phyloP scores from a whole-genome alignment of 2,113 vertebrate species.

The Hypocryptadius cinnamomeus region DNA sequence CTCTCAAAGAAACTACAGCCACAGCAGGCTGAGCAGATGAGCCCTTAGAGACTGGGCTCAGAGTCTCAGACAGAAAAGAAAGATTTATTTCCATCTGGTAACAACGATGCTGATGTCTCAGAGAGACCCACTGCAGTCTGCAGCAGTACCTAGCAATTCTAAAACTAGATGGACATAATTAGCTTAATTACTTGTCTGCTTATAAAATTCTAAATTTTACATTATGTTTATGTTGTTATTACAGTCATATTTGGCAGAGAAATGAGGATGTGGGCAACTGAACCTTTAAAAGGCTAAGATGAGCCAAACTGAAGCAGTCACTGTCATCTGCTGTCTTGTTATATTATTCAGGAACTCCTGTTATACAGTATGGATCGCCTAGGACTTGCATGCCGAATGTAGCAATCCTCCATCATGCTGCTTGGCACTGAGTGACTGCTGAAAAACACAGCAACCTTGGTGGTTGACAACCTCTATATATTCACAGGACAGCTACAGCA shows the following conservation, averaged over 20 bases:
- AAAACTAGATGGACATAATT: background rate
- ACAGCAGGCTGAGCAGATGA: constrained; percentile 41
- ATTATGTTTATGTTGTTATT: background rate
- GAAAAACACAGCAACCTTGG: constrained; percentile 50
- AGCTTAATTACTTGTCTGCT: background rate
- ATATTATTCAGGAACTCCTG: constrained; percentile 33
- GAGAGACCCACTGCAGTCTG: background rate
- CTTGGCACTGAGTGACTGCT: constrained; percentile 37
- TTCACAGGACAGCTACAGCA: constrained; percentile 10
- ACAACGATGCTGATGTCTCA: background rate
- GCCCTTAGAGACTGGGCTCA: background rate
- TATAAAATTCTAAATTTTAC: background rate
- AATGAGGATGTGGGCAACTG: background rate
- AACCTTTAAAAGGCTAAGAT: background rate
- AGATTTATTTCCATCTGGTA: constrained; percentile 28
- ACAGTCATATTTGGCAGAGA: background rate
- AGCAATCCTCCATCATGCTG: constrained; percentile 38
- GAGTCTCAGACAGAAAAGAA: constrained; percentile 5
- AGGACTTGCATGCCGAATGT: background rate
- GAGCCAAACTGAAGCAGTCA: background rate
- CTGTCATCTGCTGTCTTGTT: constrained; percentile 34
- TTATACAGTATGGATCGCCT: background rate
- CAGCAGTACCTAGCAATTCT: background rate
- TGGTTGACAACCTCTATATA: constrained; percentile 36
- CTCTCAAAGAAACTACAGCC: constrained; percentile 1